These are phyloP conservation scores for Alcis repandata DNA, from an alignment of 2,888 invertebrate genomes.

Conservation along the genomic window DNA sequence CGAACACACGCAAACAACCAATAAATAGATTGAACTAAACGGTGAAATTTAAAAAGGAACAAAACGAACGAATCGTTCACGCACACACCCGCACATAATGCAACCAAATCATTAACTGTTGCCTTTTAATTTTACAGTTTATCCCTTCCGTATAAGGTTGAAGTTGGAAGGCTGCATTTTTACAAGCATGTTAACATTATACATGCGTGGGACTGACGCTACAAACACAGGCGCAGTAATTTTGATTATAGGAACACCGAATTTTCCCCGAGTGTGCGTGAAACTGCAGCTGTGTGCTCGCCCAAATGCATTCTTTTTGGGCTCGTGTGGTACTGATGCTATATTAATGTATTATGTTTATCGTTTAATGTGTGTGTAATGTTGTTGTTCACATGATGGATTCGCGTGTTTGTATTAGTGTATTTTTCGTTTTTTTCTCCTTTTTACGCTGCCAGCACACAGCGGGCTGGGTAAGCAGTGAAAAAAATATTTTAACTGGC, in stretches of 20 bases:
- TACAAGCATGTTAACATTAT: conserved; percentile 80
- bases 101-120: conserved; percentile 80
- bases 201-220: conserved; percentile 77
- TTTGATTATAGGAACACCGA: conserved; percentile 84
- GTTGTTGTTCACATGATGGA: conserved; percentile 81
- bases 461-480: conserved; percentile 72
- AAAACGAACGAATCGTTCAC: conserved; percentile 82
- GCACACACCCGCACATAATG: conserved; percentile 75
- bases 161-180: conserved; percentile 52
- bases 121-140: conserved; percentile 53
- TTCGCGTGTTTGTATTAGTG: conserved; percentile 81
- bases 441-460: conserved; percentile 65
- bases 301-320: conserved; percentile 75
- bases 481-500: conserved; percentile 86
- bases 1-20: conserved; percentile 78
- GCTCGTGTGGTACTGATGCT: conserved; percentile 62
- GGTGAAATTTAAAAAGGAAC: conserved; percentile 87
- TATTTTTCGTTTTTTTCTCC: conserved; percentile 77
- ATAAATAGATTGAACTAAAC: conserved; percentile 87
- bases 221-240: conserved; percentile 66
- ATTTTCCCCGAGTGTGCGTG: conserved; percentile 71
- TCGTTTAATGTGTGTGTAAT: conserved; percentile 66
- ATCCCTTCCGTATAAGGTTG: conserved; percentile 47
- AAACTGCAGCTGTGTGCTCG: conserved; percentile 55
- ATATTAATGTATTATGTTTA: conserved; percentile 59